Conservation (phyloP, 2,113 vertebrate species). For the Petaurus breviceps region DNA sequence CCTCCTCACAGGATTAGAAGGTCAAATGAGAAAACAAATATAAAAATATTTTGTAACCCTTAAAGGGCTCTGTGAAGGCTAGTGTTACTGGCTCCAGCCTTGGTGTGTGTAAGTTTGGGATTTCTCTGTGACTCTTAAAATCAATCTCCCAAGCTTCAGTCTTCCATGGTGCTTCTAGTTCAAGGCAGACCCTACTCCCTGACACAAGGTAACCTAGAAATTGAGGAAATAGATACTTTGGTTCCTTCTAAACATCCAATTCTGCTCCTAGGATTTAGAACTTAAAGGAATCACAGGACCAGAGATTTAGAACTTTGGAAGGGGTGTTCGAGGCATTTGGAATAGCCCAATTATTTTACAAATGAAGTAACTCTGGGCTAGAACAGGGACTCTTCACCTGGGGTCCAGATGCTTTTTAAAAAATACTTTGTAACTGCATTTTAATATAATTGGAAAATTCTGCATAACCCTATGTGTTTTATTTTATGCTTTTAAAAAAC, state of each 20-base stretch:
- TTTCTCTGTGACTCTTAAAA: background rate
- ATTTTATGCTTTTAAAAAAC: background rate
- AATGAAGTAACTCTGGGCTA: background rate
- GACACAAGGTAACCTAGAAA: background rate
- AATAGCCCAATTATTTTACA: background rate
- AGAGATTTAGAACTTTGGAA: background rate
- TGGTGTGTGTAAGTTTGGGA: background rate
- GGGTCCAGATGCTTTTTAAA: background rate
- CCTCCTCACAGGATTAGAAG: background rate
- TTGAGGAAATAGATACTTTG: background rate
- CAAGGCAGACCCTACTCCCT: background rate
- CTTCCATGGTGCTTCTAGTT: background rate
- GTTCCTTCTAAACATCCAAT: background rate
- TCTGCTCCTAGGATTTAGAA: background rate
- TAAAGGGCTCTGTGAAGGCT: background rate
- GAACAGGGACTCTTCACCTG: background rate
- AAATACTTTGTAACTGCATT: background rate
- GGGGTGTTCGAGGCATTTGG: background rate
- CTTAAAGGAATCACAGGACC: background rate
- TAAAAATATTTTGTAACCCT: background rate
- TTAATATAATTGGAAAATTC: background rate
- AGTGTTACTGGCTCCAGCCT: background rate
- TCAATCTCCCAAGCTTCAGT: background rate
- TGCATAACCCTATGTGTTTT: background rate
- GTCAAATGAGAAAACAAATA: background rate